These are phyloP conservation scores for Epinephelus malabaricus DNA, from an alignment of 2,797 vertebrate species.

Conservation along the genomic window DNA sequence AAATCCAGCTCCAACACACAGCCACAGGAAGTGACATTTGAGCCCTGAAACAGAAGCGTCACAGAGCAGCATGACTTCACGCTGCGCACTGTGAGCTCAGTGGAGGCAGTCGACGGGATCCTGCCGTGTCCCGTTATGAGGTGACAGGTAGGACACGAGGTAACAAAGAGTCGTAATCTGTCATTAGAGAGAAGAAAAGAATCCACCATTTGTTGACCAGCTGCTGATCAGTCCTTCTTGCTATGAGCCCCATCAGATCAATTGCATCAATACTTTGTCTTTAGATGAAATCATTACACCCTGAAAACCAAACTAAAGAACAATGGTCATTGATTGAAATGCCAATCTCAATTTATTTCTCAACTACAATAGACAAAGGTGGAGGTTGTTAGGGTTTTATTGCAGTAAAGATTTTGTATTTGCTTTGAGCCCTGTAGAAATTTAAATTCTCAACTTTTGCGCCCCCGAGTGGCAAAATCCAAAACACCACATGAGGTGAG, in stretches of 20 bases:
- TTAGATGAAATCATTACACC: conserved; percentile 7
- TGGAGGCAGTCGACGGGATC: conserved; percentile 25
- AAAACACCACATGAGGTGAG: not conserved
- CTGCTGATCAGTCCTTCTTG: conserved; percentile 30
- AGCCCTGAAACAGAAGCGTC: conserved; percentile 39
- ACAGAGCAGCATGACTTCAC: conserved; percentile 41
- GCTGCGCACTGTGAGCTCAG: not conserved
- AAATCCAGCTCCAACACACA: not conserved
- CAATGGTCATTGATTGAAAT: conserved; percentile 3
- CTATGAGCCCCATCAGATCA: conserved; percentile 15
- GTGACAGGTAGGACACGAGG: conserved; percentile 45
- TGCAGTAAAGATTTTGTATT: not conserved
- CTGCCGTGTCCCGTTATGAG: conserved; percentile 57
- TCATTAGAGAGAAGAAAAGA: conserved; percentile 9
- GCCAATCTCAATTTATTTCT: conserved; percentile 20
- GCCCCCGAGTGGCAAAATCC: not conserved
- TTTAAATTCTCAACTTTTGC: not conserved
- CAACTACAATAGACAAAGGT: not conserved
- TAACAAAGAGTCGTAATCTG: conserved; percentile 55
- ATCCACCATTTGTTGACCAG: conserved; percentile 39
- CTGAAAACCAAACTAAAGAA: not conserved
- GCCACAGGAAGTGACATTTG: conserved; percentile 20
- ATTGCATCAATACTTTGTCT: conserved; percentile 21
- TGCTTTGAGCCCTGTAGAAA: not conserved
- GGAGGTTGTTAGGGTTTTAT: not conserved